Percentiles rank a stretch among this genome's conserved stretches.
Conservation (phyloP, 2,888 invertebrate species). For the Cetonia aurata region DNA sequence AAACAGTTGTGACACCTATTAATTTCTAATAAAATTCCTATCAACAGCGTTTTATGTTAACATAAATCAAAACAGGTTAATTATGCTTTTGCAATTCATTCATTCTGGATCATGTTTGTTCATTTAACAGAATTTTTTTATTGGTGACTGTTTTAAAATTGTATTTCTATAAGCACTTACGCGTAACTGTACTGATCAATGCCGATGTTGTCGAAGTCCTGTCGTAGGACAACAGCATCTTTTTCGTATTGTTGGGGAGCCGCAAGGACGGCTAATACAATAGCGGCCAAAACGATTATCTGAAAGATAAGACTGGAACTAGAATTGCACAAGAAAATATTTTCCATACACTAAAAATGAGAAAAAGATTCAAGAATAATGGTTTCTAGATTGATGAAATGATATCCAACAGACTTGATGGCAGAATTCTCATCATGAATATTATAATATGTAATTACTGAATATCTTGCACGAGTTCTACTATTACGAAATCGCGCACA, state of each 20-base stretch:
- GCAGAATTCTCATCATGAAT: no score
- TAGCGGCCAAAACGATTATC: constrained; percentile 52
- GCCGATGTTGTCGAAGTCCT: constrained; percentile 73
- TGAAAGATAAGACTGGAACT: constrained; percentile 41
- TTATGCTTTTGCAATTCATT: no score
- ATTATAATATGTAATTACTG: no score
- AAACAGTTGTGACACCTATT: no score
- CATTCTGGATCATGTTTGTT: no score
- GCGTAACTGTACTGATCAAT: constrained; percentile 60
- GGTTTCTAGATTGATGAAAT: neutral
- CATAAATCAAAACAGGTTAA: no score
- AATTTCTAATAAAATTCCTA: no score
- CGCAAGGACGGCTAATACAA: constrained; percentile 42
- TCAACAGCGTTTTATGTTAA: no score
- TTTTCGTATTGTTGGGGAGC: constrained; percentile 59
- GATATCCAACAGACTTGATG: neutral
- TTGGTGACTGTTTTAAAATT: no score
- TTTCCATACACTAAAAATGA: neutral
- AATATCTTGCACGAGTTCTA: neutral
- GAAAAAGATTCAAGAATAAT: neutral
- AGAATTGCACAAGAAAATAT: neutral
- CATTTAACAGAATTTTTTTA: no score
- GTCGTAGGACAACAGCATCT: constrained; percentile 73
- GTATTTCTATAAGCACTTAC: constrained; percentile 53
- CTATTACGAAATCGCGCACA: constrained; percentile 25